Percentiles rank a stretch among this genome's conserved stretches.
These are phyloP conservation scores for Oegoconia quadripuncta DNA, from an alignment of 2,888 invertebrate species.

Conservation along the genomic window DNA sequence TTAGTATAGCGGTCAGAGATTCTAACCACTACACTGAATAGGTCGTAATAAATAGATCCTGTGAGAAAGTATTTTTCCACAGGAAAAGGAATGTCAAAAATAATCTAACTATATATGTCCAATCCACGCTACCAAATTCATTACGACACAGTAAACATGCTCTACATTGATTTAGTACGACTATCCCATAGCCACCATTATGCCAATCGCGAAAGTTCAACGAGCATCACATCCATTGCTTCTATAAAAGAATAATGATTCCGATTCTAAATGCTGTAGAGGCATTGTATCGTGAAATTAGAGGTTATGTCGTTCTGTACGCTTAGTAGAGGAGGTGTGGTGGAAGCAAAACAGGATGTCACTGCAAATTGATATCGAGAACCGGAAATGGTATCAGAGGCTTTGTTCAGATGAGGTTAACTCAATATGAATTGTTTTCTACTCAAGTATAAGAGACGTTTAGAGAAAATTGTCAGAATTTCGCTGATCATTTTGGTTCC, in stretches of 20 bases:
- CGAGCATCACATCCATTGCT: background rate
- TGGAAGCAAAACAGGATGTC: conserved; percentile 24
- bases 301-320: background rate
- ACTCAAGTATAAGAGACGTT: too few relatives aligned
- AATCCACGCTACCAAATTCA: too few relatives aligned
- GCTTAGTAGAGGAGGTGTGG: conserved; percentile 1
- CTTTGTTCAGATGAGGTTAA: conserved; percentile 23
- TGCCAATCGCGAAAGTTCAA: background rate
- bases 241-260: background rate
- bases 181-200: background rate
- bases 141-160: background rate
- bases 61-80: too few relatives aligned
- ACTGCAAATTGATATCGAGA: conserved; percentile 31
- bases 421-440: conserved; percentile 19
- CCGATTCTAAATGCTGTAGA: background rate
- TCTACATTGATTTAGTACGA: background rate
- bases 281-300: background rate
- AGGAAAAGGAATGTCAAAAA: too few relatives aligned
- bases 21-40: too few relatives aligned
- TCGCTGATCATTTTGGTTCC: background rate
- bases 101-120: too few relatives aligned
- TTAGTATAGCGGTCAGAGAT: too few relatives aligned
- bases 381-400: conserved; percentile 27
- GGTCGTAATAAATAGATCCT: too few relatives aligned
- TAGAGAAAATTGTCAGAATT: too few relatives aligned